A percentile compares a stretch with the other conserved stretches of the same genome.
These are phyloP conservation scores for Sycophila texana DNA, from an alignment of 2,888 invertebrate genomes.

Conservation along the genomic window DNA sequence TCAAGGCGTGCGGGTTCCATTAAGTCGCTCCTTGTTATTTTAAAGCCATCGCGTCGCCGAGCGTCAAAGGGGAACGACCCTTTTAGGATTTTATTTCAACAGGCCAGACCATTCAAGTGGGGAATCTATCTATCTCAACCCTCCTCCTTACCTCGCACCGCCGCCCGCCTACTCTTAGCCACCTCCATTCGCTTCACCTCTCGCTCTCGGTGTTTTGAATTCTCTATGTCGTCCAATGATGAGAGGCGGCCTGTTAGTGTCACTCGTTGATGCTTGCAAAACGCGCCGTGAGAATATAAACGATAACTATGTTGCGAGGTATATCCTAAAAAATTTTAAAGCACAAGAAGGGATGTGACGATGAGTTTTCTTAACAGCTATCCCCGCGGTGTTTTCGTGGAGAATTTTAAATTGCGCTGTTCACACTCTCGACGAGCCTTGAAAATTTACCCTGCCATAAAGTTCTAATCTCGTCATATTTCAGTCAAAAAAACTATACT, in stretches of 20 bases:
- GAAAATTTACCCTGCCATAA: too few species aligned
- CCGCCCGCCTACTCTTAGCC: not conserved
- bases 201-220: constrained; percentile 38
- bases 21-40: constrained; percentile 35
- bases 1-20: constrained; percentile 4
- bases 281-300: constrained; percentile 18
- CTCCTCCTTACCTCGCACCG: too few species aligned
- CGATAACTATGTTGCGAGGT: constrained; percentile 10
- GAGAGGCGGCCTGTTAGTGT: constrained; percentile 26
- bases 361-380: constrained; percentile 30
- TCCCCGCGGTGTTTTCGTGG: not conserved
- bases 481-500: too few species aligned
- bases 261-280: constrained; percentile 36
- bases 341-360: not conserved
- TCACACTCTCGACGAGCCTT: not conserved
- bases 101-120: constrained; percentile 4
- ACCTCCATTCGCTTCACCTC: not conserved
- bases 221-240: constrained; percentile 23
- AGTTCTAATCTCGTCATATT: too few species aligned
- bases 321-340: not conserved
- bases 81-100: constrained; percentile 44
- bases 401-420: constrained; percentile 19
- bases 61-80: constrained; percentile 38
- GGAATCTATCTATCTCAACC: not conserved
- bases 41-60: constrained; percentile 33